These are phyloP conservation scores for Bos javanicus DNA, from an alignment of 2,113 vertebrate genomes.

Conservation along the genomic window DNA sequence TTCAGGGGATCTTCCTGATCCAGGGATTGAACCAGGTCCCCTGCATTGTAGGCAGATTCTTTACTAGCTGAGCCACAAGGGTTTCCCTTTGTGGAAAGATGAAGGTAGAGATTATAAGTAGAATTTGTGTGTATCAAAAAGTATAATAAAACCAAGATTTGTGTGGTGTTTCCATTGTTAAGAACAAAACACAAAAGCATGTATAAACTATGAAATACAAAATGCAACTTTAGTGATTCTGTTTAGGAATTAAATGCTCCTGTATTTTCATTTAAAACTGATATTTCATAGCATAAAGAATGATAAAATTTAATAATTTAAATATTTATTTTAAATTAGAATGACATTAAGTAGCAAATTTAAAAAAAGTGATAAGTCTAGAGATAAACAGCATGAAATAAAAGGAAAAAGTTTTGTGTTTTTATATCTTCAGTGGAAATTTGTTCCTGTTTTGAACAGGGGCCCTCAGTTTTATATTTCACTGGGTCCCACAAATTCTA, in stretches of 20 bases:
- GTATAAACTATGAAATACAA: neutral
- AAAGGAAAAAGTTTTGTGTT: neutral
- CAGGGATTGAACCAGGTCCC: neutral
- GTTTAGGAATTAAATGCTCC: neutral
- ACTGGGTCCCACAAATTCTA: neutral
- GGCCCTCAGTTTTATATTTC: neutral
- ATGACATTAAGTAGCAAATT: neutral
- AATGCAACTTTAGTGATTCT: neutral
- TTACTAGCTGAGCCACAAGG: neutral
- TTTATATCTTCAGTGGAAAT: neutral
- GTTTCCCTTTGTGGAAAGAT: neutral
- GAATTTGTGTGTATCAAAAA: neutral
- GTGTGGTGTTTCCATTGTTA: neutral
- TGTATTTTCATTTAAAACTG: neutral
- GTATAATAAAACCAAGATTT: neutral
- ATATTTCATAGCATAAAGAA: neutral
- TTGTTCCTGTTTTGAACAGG: neutral
- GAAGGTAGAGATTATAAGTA: neutral
- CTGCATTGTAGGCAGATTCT: neutral
- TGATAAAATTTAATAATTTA: neutral
- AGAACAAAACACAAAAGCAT: neutral
- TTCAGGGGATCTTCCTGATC: neutral
- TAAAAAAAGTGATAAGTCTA: accelerated
- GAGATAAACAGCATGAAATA: neutral
- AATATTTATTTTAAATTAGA: neutral